Percentiles rank a stretch among this genome's conserved stretches.
Evolutionary conservation across 2,888 invertebrate genomes (phyloP).

Genomic region (Ernsta delagoae): DNA sequence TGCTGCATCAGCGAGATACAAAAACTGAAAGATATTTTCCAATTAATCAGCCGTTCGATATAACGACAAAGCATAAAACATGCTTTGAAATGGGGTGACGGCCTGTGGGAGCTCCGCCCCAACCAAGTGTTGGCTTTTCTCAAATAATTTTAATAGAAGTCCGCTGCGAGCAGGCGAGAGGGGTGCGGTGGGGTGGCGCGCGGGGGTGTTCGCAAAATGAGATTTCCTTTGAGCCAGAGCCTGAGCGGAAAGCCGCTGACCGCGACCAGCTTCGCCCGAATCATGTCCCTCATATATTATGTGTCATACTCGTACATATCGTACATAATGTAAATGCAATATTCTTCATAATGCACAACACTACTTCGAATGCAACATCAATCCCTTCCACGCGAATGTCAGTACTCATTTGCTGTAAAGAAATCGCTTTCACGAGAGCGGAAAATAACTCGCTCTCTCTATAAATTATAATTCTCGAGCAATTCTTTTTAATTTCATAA

Average conservation of each 20-base stretch:
- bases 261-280: conserved; percentile 62
- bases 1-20: conserved; percentile 26
- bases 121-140: conserved; percentile 67
- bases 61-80: conserved; percentile 53
- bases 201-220: conserved; percentile 67
- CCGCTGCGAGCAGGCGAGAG: conserved; percentile 51
- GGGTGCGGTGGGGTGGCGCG: conserved; percentile 45
- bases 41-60: conserved; percentile 41
- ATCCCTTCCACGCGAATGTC: conserved; percentile 19
- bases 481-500: no score
- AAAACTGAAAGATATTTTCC: conserved; percentile 39
- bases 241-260: conserved; percentile 60
- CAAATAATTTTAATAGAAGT: conserved; percentile 82
- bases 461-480: no score
- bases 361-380: conserved; percentile 26
- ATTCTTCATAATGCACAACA: conserved; percentile 47
- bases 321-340: conserved; percentile 39
- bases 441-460: neutral
- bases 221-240: conserved; percentile 79
- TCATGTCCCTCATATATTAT: conserved; percentile 68
- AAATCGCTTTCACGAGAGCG: conserved; percentile 24
- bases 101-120: conserved; percentile 44
- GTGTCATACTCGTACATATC: conserved; percentile 49
- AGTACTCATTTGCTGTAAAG: conserved; percentile 32
- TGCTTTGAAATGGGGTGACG: conserved; percentile 57